These are phyloP conservation scores for Zosterops hypoxanthus DNA, from an alignment of 2,113 vertebrate genomes.

Conservation along the genomic window DNA sequence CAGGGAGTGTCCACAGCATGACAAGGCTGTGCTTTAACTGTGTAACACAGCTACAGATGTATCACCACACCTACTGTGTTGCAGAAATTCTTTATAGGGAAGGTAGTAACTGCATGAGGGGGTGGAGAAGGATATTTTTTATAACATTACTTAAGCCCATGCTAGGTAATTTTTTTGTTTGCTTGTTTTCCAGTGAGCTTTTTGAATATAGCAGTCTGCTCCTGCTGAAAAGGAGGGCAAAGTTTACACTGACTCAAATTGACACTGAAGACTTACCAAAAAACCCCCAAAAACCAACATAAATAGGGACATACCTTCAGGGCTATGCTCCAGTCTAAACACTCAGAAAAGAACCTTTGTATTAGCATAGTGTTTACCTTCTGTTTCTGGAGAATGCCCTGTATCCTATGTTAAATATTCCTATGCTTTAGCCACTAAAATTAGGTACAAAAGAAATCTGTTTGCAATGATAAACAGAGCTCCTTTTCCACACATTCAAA, in stretches of 20 bases:
- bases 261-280: not conserved
- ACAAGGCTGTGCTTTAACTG: not conserved
- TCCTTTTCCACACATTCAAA: not conserved
- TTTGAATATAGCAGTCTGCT: not conserved
- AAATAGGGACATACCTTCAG: not conserved
- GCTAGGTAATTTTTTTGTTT: not conserved
- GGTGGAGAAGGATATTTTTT: not conserved
- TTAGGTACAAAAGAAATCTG: not conserved
- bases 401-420: not conserved
- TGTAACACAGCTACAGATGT: not conserved
- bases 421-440: not conserved
- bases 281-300: not conserved
- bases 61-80: not conserved
- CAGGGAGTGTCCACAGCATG: not conserved
- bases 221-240: not conserved
- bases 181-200: not conserved
- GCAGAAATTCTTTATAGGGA: not conserved
- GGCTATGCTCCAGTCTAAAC: not conserved
- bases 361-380: not conserved
- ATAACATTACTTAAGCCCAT: not conserved
- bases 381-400: not conserved
- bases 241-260: not conserved
- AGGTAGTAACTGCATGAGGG: not conserved
- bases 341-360: not conserved
- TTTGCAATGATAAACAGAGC: not conserved